A percentile compares a stretch with the other conserved stretches of the same genome.
Conservation (phyloP, 1,140 invertebrate species). For the Orchestia grillus region DNA sequence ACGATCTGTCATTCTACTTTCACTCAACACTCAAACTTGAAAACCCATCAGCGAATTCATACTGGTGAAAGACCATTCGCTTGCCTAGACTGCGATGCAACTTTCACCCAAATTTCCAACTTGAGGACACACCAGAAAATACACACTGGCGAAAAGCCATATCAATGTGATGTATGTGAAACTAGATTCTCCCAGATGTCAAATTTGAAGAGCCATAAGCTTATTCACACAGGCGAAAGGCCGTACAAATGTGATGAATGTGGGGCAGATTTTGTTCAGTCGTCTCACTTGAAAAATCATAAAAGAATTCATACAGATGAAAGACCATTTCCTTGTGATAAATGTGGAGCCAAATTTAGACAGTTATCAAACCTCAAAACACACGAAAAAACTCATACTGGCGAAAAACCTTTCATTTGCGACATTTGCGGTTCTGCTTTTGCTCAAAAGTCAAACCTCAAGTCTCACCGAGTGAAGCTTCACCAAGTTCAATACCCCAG, state of each 20-base stretch:
- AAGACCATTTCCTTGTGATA: constrained; percentile 66
- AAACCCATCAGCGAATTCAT: constrained; percentile 67
- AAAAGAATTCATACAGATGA: constrained; percentile 71
- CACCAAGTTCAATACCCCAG: constrained; percentile 61
- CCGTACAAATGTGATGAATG: constrained; percentile 75
- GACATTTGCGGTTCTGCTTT: constrained; percentile 79
- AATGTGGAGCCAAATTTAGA: constrained; percentile 68
- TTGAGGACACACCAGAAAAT: constrained; percentile 68
- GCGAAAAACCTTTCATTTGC: constrained; percentile 77
- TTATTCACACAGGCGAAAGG: constrained; percentile 67
- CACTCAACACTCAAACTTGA: constrained; percentile 68
- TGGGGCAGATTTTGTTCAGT: constrained; percentile 67
- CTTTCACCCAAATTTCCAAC: constrained; percentile 67
- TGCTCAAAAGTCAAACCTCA: constrained; percentile 75
- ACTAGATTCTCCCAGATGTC: constrained; percentile 72
- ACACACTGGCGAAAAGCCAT: constrained; percentile 73
- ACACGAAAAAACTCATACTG: constrained; percentile 74
- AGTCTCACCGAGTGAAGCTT: constrained; percentile 68
- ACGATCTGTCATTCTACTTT: constrained; percentile 70
- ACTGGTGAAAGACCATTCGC: constrained; percentile 67
- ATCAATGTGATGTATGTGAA: constrained; percentile 76
- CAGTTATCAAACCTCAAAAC: constrained; percentile 69
- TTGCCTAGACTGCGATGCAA: constrained; percentile 65
- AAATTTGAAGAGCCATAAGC: constrained; percentile 66
- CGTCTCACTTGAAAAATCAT: constrained; percentile 67